Conservation (phyloP, 2,888 invertebrate genomes). For the Campoplex nolae region DNA sequence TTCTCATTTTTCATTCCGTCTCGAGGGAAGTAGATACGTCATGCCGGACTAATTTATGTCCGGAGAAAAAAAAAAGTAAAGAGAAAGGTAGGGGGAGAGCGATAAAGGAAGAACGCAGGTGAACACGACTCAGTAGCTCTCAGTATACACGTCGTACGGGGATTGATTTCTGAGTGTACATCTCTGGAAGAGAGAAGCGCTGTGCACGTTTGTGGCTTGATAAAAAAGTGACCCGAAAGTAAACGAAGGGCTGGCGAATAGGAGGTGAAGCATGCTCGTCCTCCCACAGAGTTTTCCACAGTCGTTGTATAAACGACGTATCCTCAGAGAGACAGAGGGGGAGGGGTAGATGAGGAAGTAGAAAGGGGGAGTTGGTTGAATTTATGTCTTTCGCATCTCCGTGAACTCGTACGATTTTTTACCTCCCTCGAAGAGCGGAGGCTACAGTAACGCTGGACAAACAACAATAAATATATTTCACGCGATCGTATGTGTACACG, state of each 20-base stretch:
- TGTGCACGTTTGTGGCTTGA: slow-evolving; percentile 55
- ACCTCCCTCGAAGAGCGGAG: slow-evolving; percentile 64
- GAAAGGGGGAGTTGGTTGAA: slow-evolving; percentile 74
- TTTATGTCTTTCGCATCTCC: slow-evolving; percentile 79
- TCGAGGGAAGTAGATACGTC: slow-evolving; percentile 55
- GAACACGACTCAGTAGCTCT: slow-evolving; percentile 35
- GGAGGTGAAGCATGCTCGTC: slow-evolving; percentile 44
- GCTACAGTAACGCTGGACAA: slow-evolving; percentile 81
- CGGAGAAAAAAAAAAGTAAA: not conserved
- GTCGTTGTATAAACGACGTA: slow-evolving; percentile 38
- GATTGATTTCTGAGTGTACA: slow-evolving; percentile 65
- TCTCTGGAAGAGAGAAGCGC: slow-evolving; percentile 28
- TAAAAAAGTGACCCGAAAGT: slow-evolving; percentile 64
- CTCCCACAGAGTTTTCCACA: slow-evolving; percentile 45
- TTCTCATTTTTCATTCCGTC: slow-evolving; percentile 50
- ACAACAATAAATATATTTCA: slow-evolving; percentile 85
- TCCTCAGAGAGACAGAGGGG: not conserved
- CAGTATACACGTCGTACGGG: slow-evolving; percentile 29
- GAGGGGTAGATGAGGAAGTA: slow-evolving; percentile 65
- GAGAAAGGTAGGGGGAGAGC: not conserved
- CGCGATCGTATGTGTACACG: slow-evolving; percentile 73
- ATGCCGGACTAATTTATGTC: slow-evolving; percentile 56
- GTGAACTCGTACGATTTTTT: slow-evolving; percentile 80
- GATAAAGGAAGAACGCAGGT: slow-evolving; percentile 28
- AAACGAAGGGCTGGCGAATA: slow-evolving; percentile 63